Conservation (phyloP, 2,113 vertebrate genomes). For the Pipa parva region DNA sequence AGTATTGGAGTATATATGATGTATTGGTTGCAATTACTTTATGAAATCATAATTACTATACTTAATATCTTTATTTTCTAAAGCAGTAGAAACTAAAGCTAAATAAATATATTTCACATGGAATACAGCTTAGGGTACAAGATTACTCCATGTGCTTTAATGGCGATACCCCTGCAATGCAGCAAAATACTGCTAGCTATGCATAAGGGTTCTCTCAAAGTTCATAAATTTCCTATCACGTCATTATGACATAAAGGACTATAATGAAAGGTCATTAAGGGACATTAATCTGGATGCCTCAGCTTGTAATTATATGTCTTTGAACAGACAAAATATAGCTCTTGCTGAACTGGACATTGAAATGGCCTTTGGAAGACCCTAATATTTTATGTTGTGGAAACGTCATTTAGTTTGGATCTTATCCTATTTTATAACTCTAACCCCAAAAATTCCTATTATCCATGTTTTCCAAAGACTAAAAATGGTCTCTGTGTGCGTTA, state of each 20-base stretch:
- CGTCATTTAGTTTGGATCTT: conserved; percentile 1
- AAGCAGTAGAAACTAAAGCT: not conserved
- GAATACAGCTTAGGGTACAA: no score
- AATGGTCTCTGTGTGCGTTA: conserved; percentile 8
- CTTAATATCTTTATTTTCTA: no score
- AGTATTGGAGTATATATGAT: no score
- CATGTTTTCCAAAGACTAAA: not conserved
- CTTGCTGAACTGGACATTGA: not conserved
- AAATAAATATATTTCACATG: not conserved
- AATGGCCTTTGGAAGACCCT: conserved; percentile 10
- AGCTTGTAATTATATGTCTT: no score
- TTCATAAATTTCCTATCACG: no score
- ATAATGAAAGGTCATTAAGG: conserved; percentile 5
- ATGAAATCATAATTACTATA: no score
- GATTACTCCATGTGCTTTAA: not conserved
- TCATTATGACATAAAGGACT: not conserved
- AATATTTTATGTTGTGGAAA: not conserved
- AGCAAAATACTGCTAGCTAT: no score
- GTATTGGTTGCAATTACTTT: no score
- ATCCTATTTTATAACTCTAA: not conserved
- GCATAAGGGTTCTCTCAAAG: not conserved
- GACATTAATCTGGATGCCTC: not conserved
- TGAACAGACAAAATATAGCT: no score
- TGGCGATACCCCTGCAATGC: conserved; percentile 15
- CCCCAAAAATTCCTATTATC: conserved; percentile 10